Evolutionary conservation across 2,113 vertebrate species (phyloP), one percentile per base, ranked within the genome.

Genomic region (Salvator merianae): DNA sequence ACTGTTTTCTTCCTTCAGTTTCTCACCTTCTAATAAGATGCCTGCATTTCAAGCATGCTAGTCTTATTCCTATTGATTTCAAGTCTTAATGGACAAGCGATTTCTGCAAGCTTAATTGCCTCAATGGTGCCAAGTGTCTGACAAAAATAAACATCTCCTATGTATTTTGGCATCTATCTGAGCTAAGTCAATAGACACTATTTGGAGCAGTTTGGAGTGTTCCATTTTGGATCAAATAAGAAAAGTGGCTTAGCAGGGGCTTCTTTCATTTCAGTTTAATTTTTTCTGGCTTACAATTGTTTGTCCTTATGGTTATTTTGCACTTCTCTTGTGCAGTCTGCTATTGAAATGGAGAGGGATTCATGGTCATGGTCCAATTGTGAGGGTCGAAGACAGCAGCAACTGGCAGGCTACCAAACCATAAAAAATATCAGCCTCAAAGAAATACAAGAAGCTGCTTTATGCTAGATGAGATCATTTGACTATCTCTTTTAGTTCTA

Each of bases 21-120:
- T 85, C 69, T 79, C 77, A 50, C 83, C n/a, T 85, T 79, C 59
- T 85, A 85, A 85, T 85, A 85, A 85, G 55, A 65, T 72, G 38
- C 40, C 50, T 79, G 76, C 38, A 63, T 79, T 79, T 84, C 83
- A 84, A 62, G 53, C 68, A 47, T 28, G 24, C 69, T 20, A 36
- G 77, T 32, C n/a, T 79, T 79, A 65, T 47, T 73, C 81, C 81
- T 82, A 85, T 72, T 85, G 77, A 79, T 79, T 85, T 72, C 32
- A 73, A 72, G 77, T n/a, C 40, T 65, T 79, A 73, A 85, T 79
- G n/a, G 77, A 65, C 77, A 79, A 85, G 77, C 83, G 5, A 79
- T 85, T 73, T 79, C 77, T 85, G 69, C 83, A 79, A 38, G 70
- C 43, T 85, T 79, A 79, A 85, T 73, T 65, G 83, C 65, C 16